These are phyloP conservation scores for Alouatta palliata DNA, from an alignment of 2,113 vertebrate genomes.

Conservation along the genomic window DNA sequence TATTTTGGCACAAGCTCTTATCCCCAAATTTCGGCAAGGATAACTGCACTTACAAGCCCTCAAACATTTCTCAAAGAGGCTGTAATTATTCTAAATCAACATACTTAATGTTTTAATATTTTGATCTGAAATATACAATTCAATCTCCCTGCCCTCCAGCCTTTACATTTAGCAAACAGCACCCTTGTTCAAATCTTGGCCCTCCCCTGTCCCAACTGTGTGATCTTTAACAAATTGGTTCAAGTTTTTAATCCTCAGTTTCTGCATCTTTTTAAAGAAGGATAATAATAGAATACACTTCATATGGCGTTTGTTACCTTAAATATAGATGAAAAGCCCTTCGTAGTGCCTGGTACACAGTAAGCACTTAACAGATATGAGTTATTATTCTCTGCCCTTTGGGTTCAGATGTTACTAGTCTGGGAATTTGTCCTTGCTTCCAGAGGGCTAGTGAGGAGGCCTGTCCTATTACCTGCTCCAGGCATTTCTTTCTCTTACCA, in stretches of 20 bases:
- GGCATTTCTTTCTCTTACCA: background rate
- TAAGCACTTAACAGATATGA: background rate
- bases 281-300: background rate
- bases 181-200: background rate
- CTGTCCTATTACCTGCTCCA: background rate
- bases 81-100: constrained; percentile 25
- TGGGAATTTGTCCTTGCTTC: background rate
- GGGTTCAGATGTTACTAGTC: background rate
- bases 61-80: background rate
- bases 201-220: background rate
- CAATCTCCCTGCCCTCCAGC: background rate
- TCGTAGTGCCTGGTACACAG: background rate
- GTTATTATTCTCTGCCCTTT: background rate
- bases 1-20: constrained; percentile 37
- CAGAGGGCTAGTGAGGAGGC: background rate
- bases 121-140: background rate
- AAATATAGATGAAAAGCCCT: background rate
- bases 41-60: background rate
- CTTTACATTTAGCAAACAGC: background rate
- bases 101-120: constrained; percentile 19
- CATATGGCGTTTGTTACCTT: background rate
- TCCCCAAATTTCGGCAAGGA: constrained; percentile 14
- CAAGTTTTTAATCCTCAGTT: background rate
- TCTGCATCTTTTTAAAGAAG: background rate
- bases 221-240: background rate